phyloP scores from a whole-genome alignment of 2,888 invertebrate species.

The Lacanobia wlatinum region DNA sequence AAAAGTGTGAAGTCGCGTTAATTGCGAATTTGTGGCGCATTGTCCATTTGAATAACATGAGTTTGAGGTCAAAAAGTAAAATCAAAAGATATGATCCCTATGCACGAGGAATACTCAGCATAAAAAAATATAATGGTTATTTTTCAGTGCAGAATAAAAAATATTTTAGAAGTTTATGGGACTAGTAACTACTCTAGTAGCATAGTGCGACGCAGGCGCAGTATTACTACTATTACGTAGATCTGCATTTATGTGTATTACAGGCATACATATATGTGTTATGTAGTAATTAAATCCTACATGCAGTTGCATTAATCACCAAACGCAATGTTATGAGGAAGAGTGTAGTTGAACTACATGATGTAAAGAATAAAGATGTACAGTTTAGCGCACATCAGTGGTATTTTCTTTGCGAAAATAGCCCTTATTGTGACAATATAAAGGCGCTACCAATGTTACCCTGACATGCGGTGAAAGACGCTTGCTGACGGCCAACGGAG shows the following conservation, averaged over 20 bases:
- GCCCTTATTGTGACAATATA: neutral
- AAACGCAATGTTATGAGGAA: conserved; percentile 4
- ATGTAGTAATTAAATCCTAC: conserved; percentile 9
- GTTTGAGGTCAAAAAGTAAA: too few species aligned
- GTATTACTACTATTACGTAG: neutral
- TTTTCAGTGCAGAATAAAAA: too few species aligned
- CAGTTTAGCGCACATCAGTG: neutral
- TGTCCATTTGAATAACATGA: neutral
- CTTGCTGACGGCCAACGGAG: conserved; percentile 33
- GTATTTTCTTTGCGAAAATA: neutral
- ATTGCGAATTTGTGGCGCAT: neutral
- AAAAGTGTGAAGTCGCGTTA: conserved; percentile 16
- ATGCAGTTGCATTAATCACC: neutral
- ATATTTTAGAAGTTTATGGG: too few species aligned
- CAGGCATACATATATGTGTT: too few species aligned
- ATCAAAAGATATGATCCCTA: too few species aligned
- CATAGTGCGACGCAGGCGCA: too few species aligned
- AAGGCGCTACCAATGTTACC: too few species aligned
- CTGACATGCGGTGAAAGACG: neutral
- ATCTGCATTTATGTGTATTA: neutral
- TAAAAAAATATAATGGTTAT: neutral
- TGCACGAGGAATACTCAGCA: too few species aligned
- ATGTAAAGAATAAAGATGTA: conserved; percentile 7
- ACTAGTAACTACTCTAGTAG: too few species aligned
- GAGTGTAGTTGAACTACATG: neutral